These are phyloP conservation scores for Lycopodina hypogea DNA, from an alignment of 37 sponge, comb jelly and placozoan genomes.

Conservation along the genomic window DNA sequence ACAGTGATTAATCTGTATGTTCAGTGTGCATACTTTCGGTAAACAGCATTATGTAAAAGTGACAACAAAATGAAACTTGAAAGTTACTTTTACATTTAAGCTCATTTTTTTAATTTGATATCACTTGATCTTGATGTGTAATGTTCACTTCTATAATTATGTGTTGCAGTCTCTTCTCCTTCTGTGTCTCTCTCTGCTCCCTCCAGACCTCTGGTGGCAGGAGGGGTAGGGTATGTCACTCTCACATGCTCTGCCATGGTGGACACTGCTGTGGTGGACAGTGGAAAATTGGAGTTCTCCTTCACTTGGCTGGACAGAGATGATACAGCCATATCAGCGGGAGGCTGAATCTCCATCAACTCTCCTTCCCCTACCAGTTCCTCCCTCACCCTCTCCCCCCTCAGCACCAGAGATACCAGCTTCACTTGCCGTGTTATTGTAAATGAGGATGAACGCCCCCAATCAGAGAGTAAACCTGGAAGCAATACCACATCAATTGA, in stretches of 20 bases:
- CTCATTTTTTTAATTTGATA: no score
- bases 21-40: no score
- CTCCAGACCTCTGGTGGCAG: background rate
- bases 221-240: background rate
- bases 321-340: background rate
- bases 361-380: background rate
- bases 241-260: constrained; percentile 11
- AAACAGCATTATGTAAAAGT: no score
- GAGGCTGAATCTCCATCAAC: background rate
- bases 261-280: background rate
- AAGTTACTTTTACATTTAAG: no score
- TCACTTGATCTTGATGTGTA: no score
- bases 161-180: constrained; percentile 9
- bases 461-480: background rate
- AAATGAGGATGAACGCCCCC: background rate
- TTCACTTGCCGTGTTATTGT: background rate
- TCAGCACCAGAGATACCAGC: constrained; percentile 4
- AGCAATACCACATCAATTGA: background rate
- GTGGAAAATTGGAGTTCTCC: background rate
- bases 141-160: no score
- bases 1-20: no score
- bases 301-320: background rate
- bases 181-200: background rate
- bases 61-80: no score
- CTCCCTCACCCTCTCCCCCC: constrained; percentile 9